Conservation (phyloP, 2,113 vertebrate species). For the Aepyceros melampus region DNA sequence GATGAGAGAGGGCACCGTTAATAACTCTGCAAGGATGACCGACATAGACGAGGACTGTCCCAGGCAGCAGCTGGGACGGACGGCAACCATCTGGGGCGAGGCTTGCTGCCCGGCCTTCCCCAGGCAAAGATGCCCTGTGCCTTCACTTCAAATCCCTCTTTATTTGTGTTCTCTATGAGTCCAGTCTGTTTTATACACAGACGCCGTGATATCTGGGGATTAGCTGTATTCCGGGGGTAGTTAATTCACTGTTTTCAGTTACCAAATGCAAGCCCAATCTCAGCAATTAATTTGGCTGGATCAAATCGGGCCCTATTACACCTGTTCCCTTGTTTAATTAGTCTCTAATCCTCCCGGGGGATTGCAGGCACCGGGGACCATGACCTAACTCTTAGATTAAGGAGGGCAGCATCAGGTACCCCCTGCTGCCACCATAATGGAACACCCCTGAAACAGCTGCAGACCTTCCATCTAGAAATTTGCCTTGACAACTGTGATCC, state of each 20-base stretch:
- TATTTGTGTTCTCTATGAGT: not conserved
- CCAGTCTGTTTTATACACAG: constrained; percentile 49
- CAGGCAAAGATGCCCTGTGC: not conserved
- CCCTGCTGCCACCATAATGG: constrained; percentile 11
- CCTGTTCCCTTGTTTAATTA: constrained; percentile 75
- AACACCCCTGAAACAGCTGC: constrained; percentile 32
- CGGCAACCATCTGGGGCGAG: fast-evolving
- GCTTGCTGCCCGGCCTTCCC: not conserved
- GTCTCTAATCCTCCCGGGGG: constrained; percentile 45
- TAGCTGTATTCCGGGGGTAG: constrained; percentile 31
- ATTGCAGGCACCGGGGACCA: not conserved
- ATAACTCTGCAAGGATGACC: not conserved
- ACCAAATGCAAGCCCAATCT: constrained; percentile 62
- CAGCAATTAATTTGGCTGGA: constrained; percentile 72
- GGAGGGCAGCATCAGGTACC: constrained; percentile 42
- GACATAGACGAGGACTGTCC: not conserved
- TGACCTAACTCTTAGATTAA: constrained; percentile 51
- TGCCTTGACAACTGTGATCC: constrained; percentile 55
- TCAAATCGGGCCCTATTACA: constrained; percentile 62
- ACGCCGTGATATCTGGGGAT: not conserved
- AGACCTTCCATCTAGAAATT: constrained; percentile 53
- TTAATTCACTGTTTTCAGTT: constrained; percentile 66
- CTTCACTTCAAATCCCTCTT: not conserved
- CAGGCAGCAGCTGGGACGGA: fast-evolving
- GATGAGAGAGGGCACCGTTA: not conserved